phyloP scores from a whole-genome alignment of 92 coral and sea anemone species.

The Palythoa caribaeorum region DNA sequence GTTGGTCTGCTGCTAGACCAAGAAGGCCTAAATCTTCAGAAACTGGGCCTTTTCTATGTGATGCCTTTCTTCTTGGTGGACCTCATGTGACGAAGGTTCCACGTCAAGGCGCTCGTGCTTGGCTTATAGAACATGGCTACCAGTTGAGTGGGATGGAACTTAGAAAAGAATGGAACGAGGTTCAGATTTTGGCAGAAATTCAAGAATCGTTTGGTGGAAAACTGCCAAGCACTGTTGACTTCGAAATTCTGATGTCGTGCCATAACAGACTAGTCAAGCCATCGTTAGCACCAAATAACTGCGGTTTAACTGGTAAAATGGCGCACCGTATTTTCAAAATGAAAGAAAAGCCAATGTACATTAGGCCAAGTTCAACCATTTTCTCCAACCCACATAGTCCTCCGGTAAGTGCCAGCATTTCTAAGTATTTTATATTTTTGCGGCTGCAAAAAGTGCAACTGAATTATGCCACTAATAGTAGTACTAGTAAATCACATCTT shows the following conservation, averaged over 20 bases:
- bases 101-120: neutral
- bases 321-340: slow-evolving; percentile 24
- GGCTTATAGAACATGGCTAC: slow-evolving; percentile 11
- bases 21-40: neutral
- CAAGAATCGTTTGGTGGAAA: slow-evolving; percentile 33
- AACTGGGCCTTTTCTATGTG: neutral
- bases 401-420: too few species aligned
- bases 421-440: too few species aligned
- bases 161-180: neutral
- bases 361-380: slow-evolving; percentile 7
- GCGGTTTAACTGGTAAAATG: too few species aligned
- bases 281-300: slow-evolving; percentile 58
- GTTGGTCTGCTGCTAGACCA: too few species aligned
- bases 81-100: neutral
- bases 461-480: too few species aligned
- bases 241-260: slow-evolving; percentile 56
- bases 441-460: too few species aligned
- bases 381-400: neutral
- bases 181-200: neutral
- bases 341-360: slow-evolving; percentile 23
- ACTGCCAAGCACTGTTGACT: slow-evolving; percentile 40
- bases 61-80: neutral
- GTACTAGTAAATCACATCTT: too few species aligned
- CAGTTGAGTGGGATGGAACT: neutral
- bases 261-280: slow-evolving; percentile 58